Base-by-base conservation (phyloP, 2,113 vertebrate species). In the Noturus placidus region DNA sequence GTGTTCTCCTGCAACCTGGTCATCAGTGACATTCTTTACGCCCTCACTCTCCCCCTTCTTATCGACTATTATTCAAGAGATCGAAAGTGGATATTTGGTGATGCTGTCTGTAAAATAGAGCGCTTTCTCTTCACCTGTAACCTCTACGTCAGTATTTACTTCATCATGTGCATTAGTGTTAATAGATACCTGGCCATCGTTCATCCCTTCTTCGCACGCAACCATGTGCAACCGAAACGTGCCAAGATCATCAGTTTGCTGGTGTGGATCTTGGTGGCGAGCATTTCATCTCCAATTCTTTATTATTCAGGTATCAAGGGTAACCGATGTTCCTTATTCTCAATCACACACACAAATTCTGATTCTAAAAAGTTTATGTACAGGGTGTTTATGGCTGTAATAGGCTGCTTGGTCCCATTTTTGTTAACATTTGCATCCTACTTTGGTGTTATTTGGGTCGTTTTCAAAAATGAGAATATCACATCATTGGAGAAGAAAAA, bases 91-190 rank as follows among this genome's bases (percentile, higher is more conserved):
- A 0, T 17, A 1, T 97, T 96, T 0, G 93, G 96, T 0, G 0
- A 4, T 0, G 5, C 57, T 0, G 20, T 88, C 0, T 98, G 97
- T 87, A 95, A 92, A 87, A 89, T 96, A 0, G 96, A 97, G 50
- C 94, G 93, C 5, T 97, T 97, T 84, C 91, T 97, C 9, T 97
- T 96, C 91, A 94, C 88, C 89, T 95, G 93, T 89, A 97, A 97
- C 95, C 88, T 97, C 25, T 96, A 97, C 0, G 94, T 93, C 1
- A 93, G 96, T 85, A 92, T 95, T 78, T 91, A 96, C 87, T 95
- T 98, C 89, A 91, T 97, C 92, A 95, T 96, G 89, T 95, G 93
- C 70, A 97, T 98, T 91, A 96, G 96, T 61, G 92, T 97, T 22
- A 96, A 95, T 91, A 93, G 96, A 15, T 97, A 96, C 10, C 35